Evolutionary conservation across 2,113 vertebrate genomes (phyloP).

Genomic region (Pseudolaguvia tuberculata): DNA sequence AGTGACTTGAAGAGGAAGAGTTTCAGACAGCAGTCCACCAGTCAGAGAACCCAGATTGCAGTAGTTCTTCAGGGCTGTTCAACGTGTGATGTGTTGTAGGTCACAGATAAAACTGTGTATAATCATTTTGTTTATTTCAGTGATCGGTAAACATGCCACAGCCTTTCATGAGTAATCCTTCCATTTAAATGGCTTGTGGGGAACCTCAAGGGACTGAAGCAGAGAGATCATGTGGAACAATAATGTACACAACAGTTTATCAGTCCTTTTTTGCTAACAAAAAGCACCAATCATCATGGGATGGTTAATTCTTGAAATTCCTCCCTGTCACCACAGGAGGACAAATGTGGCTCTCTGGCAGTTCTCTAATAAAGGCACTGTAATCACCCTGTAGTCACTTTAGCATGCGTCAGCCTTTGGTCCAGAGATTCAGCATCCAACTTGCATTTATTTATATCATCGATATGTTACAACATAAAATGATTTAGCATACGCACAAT

Average conservation of each 20-base stretch:
- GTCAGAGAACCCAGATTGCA: neutral
- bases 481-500: too few species aligned
- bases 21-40: neutral
- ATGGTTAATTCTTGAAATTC: constrained; percentile 42
- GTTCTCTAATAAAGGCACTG: constrained; percentile 15
- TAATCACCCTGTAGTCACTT: constrained; percentile 44
- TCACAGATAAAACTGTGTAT: constrained; percentile 42
- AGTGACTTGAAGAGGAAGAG: neutral
- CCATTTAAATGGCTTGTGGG: constrained; percentile 52
- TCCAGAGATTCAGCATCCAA: neutral
- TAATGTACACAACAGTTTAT: constrained; percentile 53
- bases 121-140: constrained; percentile 52
- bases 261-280: constrained; percentile 38
- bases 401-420: neutral
- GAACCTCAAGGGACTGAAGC: constrained; percentile 48
- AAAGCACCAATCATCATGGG: constrained; percentile 54
- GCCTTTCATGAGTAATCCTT: constrained; percentile 44
- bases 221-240: constrained; percentile 42
- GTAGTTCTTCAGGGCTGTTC: constrained; percentile 20
- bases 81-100: constrained; percentile 39
- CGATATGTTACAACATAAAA: too few species aligned
- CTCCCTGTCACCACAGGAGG: constrained; percentile 15
- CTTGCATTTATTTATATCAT: neutral
- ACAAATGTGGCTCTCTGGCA: constrained; percentile 49
- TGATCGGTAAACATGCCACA: constrained; percentile 49